A percentile compares a stretch with the other conserved stretches of the same genome.
Evolutionary conservation across 2,113 vertebrate genomes (phyloP).

Genomic region (Tyrannus savana): DNA sequence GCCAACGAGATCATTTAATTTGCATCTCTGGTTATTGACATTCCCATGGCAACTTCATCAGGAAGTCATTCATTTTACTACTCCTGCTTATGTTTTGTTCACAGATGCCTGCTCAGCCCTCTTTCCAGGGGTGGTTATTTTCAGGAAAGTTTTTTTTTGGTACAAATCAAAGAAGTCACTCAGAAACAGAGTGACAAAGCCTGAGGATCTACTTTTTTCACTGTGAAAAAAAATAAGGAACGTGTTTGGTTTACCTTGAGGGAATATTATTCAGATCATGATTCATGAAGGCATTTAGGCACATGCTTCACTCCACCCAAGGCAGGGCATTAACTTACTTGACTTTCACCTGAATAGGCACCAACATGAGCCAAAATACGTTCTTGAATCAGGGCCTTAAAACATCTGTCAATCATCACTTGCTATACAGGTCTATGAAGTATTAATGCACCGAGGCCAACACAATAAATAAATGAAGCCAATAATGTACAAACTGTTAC

Average conservation of each 20-base stretch:
- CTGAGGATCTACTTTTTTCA: background rate
- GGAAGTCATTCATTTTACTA: background rate
- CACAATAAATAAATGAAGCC: slow-evolving; percentile 27
- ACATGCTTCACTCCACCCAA: background rate
- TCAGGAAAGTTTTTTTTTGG: background rate
- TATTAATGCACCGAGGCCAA: background rate
- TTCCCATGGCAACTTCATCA: slow-evolving; percentile 13
- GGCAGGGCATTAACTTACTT: background rate
- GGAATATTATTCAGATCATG: background rate
- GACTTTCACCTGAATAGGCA: slow-evolving; percentile 16
- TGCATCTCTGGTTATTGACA: background rate
- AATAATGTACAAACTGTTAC: background rate
- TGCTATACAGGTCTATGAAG: background rate
- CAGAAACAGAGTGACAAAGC: background rate
- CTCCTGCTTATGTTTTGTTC: background rate
- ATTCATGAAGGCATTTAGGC: background rate
- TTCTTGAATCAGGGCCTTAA: slow-evolving; percentile 2
- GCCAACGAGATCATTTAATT: background rate
- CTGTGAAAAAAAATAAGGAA: background rate
- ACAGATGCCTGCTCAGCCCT: background rate
- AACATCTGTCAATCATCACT: slow-evolving; percentile 27
- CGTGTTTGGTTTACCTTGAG: background rate
- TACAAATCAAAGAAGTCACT: background rate
- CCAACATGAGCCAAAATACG: background rate
- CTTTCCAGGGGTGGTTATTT: background rate